Base-by-base conservation (phyloP, 2,888 invertebrate genomes). In the Drosophila heteroneura region DNA sequence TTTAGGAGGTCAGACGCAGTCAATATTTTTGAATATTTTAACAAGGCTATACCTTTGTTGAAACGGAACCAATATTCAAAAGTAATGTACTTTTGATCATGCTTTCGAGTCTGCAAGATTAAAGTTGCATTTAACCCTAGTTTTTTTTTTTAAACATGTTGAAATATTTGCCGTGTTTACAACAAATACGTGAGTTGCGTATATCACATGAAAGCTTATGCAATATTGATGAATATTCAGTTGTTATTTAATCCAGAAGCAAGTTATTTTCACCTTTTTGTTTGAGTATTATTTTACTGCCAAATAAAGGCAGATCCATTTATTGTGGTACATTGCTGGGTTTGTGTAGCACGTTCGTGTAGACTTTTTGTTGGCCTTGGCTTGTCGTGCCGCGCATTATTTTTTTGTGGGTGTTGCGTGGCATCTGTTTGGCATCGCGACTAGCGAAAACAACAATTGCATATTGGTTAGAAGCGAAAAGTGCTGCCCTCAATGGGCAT, bases 391-490 rank as follows among this genome's bases (percentile, higher is more conserved):
- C 22, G 6, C 14, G 22, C 19, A 6, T 37, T 19, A 5, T 9
- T 30, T 28, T n/a, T 12, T 28, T 16, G 54, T 26, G 47, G 30
- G 68, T 56, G 39, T 28, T 56, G 57, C 37, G 41, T 59, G 62
- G 75, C 62, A 67, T 19, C 62, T 66, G 74, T 14, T 44, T 52
- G 49, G 61, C 63, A 60, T 32, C 53, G 47, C 26, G 35, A 49
- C 60, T 41, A 44, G 61, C 28, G 49, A 19, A 39, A 51, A 67
- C 61, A 63, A 69, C 76, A 76, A 73, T 83, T 85, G 82, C 83
- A 82, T 83, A 83, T 82, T 82, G 82, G 86, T 83, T 85, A 65
- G 81, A 33, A 54, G 60, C 76, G 39, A 49, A 47, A 70, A 56
- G 47, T 61, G 69, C 41, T 74, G 70, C 60, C 58, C 62, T 66